Base-by-base conservation (phyloP, 2,888 invertebrate species). In the Xylota segnis region DNA sequence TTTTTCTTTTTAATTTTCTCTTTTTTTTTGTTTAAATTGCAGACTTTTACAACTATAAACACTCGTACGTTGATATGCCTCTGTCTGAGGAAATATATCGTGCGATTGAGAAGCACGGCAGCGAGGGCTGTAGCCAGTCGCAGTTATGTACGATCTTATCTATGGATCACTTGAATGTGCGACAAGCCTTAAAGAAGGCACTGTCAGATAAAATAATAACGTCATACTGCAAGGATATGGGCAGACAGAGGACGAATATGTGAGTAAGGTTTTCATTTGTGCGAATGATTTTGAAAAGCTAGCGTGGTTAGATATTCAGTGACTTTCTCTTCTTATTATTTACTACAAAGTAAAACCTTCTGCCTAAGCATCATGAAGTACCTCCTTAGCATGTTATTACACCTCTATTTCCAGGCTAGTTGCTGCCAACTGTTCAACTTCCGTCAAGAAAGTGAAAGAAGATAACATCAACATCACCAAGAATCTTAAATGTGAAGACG, bases 211-310 rank as follows among this genome's bases (percentile, higher is more conserved):
- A 90, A 1, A 88, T 93, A n/a, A 91, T 94, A 5, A 92, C 93
- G 10, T 92, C 92, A 0, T 93, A 93, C 83, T 92, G 93, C 90
- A 92, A 93, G 54, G 94, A 94, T 88, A 90, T 92, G 50, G 94
- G 94, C 7, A 92, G 94, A 45, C 94, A 94, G 88, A 91, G 94
- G 52, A 91, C 93, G 0, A 91, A 92, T 9, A 93, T 92, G 89
- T 94, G 90, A 89, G 91, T 93, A 23, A 23, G 23, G 3, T 23
- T 23, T 23, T 23, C 2, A 3, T 23, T 23, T n/a, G n/a, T n/a
- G n/a, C n/a, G n/a, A n/a, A n/a, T 2, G 23, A 23, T 2, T 23
- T 23, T 23, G 23, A 1, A 23, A 23, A 23, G 23, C 1, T 23
- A 23, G 3, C 23, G 23, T 23, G 3, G 23, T 23, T 3, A 23